phyloP scores from a whole-genome alignment of 2,888 invertebrate species.

The Alcis repandata region DNA sequence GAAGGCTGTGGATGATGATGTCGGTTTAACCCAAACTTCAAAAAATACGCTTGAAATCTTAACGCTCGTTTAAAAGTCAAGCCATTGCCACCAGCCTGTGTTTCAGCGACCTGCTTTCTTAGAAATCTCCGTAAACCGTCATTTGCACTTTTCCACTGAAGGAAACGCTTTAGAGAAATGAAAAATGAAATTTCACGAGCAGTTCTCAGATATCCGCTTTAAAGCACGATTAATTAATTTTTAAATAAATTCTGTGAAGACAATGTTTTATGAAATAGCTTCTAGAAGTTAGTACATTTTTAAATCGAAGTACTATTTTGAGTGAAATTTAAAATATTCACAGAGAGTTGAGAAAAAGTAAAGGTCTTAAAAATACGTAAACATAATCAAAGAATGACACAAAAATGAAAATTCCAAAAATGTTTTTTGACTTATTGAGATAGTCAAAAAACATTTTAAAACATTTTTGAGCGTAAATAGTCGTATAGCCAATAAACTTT shows the following conservation, averaged over 20 bases:
- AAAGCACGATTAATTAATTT: slow-evolving; percentile 41
- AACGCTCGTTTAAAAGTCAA: slow-evolving; percentile 57
- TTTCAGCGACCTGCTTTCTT: slow-evolving; percentile 63
- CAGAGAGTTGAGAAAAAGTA: no score
- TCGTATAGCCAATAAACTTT: background rate
- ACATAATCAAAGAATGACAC: no score
- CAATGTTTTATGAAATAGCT: slow-evolving; percentile 22
- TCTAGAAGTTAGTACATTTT: background rate
- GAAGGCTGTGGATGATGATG: no score
- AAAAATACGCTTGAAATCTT: background rate
- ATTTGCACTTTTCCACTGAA: slow-evolving; percentile 79
- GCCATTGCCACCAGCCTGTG: slow-evolving; percentile 57
- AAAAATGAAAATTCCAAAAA: no score
- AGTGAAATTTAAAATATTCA: no score
- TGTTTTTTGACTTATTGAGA: no score
- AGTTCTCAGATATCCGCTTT: slow-evolving; percentile 52
- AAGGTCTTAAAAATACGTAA: no score
- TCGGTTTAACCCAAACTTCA: no score
- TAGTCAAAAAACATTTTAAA: background rate
- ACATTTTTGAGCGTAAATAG: background rate
- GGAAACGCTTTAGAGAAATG: slow-evolving; percentile 72
- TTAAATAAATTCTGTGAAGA: slow-evolving; percentile 37
- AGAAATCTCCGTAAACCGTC: slow-evolving; percentile 76
- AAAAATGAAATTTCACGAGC: slow-evolving; percentile 81
- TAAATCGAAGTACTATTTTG: background rate